phyloP scores from a whole-genome alignment of 2,113 vertebrate genomes.

The Oncorhynchus kisutch region DNA sequence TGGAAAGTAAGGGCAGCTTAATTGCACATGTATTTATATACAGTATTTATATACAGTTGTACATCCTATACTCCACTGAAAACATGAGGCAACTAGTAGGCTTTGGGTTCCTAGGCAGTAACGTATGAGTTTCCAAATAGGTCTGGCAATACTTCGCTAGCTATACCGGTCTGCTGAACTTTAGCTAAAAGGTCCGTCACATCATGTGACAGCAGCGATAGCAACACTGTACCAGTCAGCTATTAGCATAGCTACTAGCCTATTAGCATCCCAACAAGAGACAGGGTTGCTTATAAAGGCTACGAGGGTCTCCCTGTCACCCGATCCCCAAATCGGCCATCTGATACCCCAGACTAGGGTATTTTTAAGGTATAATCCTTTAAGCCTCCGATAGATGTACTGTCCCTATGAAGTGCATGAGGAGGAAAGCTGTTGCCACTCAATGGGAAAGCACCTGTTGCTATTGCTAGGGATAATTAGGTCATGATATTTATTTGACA shows the following conservation, averaged over 20 bases:
- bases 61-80: neutral
- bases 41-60: neutral
- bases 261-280: slow-evolving; percentile 12
- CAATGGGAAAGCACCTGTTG: slow-evolving; percentile 9
- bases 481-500: too few species aligned
- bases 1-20: slow-evolving; percentile 45
- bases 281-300: slow-evolving; percentile 36
- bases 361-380: slow-evolving; percentile 7
- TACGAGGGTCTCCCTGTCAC: slow-evolving; percentile 6
- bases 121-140: neutral
- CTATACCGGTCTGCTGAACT: neutral
- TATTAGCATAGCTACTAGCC: slow-evolving; percentile 11
- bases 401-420: slow-evolving; percentile 12
- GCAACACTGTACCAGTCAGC: neutral
- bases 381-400: slow-evolving; percentile 36
- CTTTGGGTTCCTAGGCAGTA: neutral
- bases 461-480: neutral
- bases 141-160: neutral
- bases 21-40: neutral
- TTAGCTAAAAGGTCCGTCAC: neutral
- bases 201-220: neutral
- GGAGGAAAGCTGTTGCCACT: slow-evolving; percentile 30
- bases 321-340: slow-evolving; percentile 23
- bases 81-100: neutral
- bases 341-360: slow-evolving; percentile 25